Evolutionary conservation across 2,113 vertebrate genomes (phyloP).

Genomic region (Felis catus): F.catus_Fca126_mat1.0 CM031413.1:59129501-59130000

Average conservation of each 20-base stretch:
- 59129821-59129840: background rate
- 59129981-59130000: background rate
- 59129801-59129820: background rate
- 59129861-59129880: no score
- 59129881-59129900: background rate
- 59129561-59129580: background rate
- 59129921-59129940: background rate
- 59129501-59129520: background rate
- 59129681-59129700: background rate
- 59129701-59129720: background rate
- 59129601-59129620: rapidly evolving
- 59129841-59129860: background rate
- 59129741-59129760: background rate
- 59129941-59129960: background rate
- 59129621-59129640: background rate
- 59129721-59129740: background rate
- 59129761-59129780: background rate
- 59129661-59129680: background rate
- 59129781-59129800: background rate
- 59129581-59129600: background rate
- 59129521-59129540: background rate
- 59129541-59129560: background rate
- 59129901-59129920: background rate
- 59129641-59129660: background rate
- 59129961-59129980: background rate